Evolutionary conservation across 2,797 vertebrate genomes (phyloP).

Genomic region (Pachyuromys duprasi): DNA sequence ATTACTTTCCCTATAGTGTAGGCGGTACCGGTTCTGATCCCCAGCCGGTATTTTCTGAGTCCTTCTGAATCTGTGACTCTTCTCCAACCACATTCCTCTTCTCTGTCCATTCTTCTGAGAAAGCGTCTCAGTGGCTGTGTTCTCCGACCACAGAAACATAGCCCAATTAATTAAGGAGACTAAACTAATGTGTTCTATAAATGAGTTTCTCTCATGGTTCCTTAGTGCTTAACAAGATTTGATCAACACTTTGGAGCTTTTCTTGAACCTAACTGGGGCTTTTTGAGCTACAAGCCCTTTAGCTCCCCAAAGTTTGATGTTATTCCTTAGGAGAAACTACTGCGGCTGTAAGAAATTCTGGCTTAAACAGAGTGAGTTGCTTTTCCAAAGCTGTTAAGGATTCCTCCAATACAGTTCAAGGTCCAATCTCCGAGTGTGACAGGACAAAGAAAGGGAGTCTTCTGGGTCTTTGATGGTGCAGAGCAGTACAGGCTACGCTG

Average conservation of each 20-base stretch:
- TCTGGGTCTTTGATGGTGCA: background rate
- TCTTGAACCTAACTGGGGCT: background rate
- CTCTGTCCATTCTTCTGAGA: background rate
- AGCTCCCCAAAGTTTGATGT: background rate
- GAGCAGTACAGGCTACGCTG: background rate
- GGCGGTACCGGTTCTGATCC: background rate
- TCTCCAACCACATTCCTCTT: background rate
- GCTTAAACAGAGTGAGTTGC: background rate
- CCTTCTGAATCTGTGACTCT: constrained; percentile 41
- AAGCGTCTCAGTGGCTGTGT: background rate
- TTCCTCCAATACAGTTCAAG: background rate
- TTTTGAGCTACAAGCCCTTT: background rate
- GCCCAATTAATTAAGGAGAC: background rate
- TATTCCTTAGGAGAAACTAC: background rate
- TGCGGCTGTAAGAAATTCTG: background rate
- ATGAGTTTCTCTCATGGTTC: constrained; percentile 12
- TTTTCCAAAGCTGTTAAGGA: background rate
- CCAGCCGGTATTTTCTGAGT: background rate
- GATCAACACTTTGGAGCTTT: background rate
- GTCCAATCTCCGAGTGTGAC: background rate
- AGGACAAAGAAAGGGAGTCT: background rate
- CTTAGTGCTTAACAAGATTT: background rate
- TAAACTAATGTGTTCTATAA: background rate
- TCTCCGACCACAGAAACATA: constrained; percentile 2
- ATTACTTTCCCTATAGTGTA: background rate